Evolutionary conservation across 1,140 invertebrate genomes (phyloP), one percentile per base, ranked within the genome.

Genomic region (Zaprionus inermis): DNA sequence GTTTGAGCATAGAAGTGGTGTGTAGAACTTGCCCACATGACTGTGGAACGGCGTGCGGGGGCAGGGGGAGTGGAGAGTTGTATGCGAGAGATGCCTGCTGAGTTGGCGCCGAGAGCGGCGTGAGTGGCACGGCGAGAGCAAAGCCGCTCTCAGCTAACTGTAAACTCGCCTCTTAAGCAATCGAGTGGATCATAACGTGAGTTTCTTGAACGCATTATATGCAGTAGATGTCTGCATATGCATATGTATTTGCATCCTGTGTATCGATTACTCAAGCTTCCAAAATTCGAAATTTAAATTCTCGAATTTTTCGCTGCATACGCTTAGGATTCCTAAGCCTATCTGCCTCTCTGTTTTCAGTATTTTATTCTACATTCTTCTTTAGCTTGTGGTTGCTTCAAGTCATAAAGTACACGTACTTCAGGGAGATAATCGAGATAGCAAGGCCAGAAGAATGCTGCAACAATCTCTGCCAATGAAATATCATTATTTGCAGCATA

Each of bases 1-100:
- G 16, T 16, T 24, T 3, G 5, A 1, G 22, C 59, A 70, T 78
- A 75, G 76, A 64, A 44, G 63, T 66, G 64, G 63, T 75, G 66
- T 72, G 80, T 55, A 72, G 63, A 67, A 41, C 55, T 38, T 57
- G 60, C 54, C 28, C n/a, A 44, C 38, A 38, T 44, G 7, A 16
- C 38, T 28, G 28, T n/a, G n/a, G n/a, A n/a, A n/a, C n/a, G n/a
- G n/a, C 36, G 1, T 20, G 41, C 4, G 16, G 41, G 16, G 2
- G 18, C 5, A n/a, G 36, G 36, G 16, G 2, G 16, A 20, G 46
- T 12, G 14, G n/a, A n/a, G n/a, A n/a, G n/a, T n/a, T n/a, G n/a
- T n/a, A n/a, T n/a, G 30, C 30, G 30, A 20, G 44, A 49, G 44
- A 22, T 49, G 69, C 46, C 22, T 28, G 60, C 46, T 58, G 32